Percentiles rank a stretch among this genome's conserved stretches.
phyloP scores from a whole-genome alignment of 2,888 invertebrate genomes.

The Caenorhabditis parvicauda region DNA sequence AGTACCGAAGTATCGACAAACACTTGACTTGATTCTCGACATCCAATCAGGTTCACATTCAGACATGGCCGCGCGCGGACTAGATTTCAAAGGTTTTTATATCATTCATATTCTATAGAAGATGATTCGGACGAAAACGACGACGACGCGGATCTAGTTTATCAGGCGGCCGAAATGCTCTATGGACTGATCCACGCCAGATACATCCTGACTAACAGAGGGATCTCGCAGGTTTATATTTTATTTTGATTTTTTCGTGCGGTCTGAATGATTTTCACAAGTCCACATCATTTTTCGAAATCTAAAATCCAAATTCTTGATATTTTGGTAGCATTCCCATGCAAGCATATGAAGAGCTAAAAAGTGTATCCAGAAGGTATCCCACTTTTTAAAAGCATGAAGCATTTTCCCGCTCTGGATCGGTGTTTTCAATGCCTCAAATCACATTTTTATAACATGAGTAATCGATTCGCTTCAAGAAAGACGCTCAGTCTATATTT shows the following conservation, averaged over 20 bases:
- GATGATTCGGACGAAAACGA: constrained; percentile 93
- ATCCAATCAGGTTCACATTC: constrained; percentile 84
- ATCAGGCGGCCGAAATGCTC: constrained; percentile 98
- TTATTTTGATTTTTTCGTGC: background rate
- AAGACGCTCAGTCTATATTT: no score
- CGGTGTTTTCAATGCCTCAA: no score
- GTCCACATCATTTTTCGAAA: no score
- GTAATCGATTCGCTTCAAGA: no score
- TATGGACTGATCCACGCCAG: constrained; percentile 98
- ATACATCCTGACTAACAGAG: constrained; percentile 94
- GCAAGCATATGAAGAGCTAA: no score
- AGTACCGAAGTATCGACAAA: constrained; percentile 98
- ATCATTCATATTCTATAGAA: constrained; percentile 70
- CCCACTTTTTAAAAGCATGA: no score
- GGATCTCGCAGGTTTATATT: constrained; percentile 47
- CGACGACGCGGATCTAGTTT: constrained; percentile 95
- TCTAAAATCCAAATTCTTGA: no score
- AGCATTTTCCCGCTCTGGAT: no score
- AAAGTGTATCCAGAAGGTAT: no score
- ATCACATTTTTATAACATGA: no score
- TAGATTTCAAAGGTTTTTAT: background rate
- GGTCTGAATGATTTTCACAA: background rate
- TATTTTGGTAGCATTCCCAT: no score
- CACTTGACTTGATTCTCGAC: constrained; percentile 97
- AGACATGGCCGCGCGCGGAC: background rate